Evolutionary conservation across 2,888 invertebrate species (phyloP), one percentile per base, ranked within the genome.

Genomic region (Melipona beecheii): DNA sequence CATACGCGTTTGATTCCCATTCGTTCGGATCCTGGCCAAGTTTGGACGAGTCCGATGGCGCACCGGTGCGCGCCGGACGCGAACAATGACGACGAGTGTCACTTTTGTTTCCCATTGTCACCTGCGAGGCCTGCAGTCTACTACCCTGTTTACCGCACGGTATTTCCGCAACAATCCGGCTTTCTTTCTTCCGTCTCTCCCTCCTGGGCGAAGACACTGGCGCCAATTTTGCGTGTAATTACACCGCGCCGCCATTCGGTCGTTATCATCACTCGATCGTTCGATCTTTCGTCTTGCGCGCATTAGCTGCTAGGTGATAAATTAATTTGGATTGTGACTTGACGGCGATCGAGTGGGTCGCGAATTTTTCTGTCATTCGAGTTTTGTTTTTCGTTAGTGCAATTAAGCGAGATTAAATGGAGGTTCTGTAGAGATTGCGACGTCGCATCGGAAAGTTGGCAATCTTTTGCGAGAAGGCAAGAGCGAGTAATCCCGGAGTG

Each of bases 41-140:
- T 31, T 64, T 31, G 31, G 64, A 31, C 62, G 31, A 21, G 62
- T 21, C 21, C 0, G 62, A 64, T 31, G 31, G 31, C 13, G 27
- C 31, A 31, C n/a, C n/a, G 31, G 31, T 64, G 31, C 31, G 64
- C 31, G 21, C 21, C 64, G 21, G 13, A 21, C 11, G 4, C 0
- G 64, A 64, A 64, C 64, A 64, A 64, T 64, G 64, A 64, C 31
- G 64, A 21, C 64, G 36, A 64, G 36, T 64, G 64, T 64, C 64
- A n/a, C n/a, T 64, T 36, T 64, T 64, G 64, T 43, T 15, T n/a
- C 36, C 43, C n/a, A 43, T 65, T 36, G 31, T 65, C 64, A 36
- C 36, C 21, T 36, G n/a, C 2, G 21, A 65, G 43, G 36, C n/a
- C 6, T 27, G n/a, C 21, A n/a, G 43, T n/a, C 36, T 31, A 15